Conservation (phyloP, 2,113 vertebrate species). For the Vulpes ferrilata region DNA sequence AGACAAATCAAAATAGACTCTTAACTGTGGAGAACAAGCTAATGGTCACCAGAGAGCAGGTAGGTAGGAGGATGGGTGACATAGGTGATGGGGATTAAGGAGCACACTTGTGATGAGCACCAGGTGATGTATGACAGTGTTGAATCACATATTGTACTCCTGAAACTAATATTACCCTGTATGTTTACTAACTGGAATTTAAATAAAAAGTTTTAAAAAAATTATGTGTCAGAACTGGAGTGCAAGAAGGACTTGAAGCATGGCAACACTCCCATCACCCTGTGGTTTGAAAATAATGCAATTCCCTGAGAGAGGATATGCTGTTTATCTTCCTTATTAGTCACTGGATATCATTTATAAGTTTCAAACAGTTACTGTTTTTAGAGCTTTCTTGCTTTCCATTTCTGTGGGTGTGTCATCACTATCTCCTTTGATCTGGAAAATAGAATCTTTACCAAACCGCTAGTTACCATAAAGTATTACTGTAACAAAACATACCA, state of each 20-base stretch:
- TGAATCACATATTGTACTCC: neutral
- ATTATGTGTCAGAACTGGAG: neutral
- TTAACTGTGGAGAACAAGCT: neutral
- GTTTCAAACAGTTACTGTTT: neutral
- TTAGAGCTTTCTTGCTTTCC: neutral
- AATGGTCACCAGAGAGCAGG: neutral
- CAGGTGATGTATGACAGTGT: neutral
- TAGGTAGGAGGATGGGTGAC: neutral
- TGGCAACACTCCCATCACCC: neutral
- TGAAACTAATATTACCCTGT: neutral
- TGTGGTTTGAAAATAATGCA: neutral
- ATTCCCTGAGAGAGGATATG: neutral
- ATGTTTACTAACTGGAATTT: neutral
- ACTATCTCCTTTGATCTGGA: neutral
- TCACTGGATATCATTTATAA: neutral
- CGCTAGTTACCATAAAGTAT: neutral
- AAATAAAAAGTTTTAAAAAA: neutral
- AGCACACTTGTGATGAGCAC: neutral
- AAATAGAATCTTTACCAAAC: slow-evolving; percentile 13
- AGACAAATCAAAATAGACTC: neutral
- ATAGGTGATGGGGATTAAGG: neutral
- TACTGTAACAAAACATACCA: neutral
- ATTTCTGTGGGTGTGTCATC: neutral
- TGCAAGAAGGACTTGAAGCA: neutral
- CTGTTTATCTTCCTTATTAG: neutral